Evolutionary conservation across 2,113 vertebrate species (phyloP).

Genomic region (Halichoerus grypus): DNA sequence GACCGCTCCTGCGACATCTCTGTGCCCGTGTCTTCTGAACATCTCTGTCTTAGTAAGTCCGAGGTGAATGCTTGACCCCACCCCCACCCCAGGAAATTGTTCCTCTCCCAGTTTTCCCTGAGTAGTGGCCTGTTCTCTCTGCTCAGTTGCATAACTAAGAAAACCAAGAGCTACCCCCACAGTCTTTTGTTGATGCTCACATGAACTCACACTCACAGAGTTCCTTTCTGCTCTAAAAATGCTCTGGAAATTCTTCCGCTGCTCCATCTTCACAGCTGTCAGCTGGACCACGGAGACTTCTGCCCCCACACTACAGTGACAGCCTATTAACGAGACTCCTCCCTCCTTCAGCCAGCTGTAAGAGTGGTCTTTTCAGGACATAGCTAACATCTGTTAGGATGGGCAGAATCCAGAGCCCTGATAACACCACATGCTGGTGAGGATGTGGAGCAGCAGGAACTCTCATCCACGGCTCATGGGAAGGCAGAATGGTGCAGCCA

Average conservation of each 20-base stretch:
- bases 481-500: neutral
- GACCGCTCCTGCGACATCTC: neutral
- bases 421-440: accelerated
- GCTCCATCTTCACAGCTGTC: neutral
- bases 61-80: accelerated
- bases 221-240: neutral
- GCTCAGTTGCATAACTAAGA: neutral
- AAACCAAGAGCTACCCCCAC: neutral
- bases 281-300: too few relatives aligned
- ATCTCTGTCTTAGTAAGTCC: neutral
- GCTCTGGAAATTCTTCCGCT: neutral
- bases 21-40: neutral
- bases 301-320: neutral
- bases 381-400: neutral
- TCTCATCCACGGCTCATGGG: too few relatives aligned
- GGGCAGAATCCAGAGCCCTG: too few relatives aligned
- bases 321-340: neutral
- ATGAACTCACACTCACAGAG: neutral
- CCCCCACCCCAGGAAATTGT: neutral
- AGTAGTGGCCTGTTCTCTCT: neutral
- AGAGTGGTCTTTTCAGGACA: neutral
- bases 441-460: accelerated
- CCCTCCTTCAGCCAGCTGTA: neutral
- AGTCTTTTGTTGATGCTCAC: neutral
- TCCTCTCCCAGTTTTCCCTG: neutral